Evolutionary conservation across 2,888 invertebrate genomes (phyloP), one percentile per base, ranked within the genome.

Genomic region (Eremobia ochroleuca): DNA sequence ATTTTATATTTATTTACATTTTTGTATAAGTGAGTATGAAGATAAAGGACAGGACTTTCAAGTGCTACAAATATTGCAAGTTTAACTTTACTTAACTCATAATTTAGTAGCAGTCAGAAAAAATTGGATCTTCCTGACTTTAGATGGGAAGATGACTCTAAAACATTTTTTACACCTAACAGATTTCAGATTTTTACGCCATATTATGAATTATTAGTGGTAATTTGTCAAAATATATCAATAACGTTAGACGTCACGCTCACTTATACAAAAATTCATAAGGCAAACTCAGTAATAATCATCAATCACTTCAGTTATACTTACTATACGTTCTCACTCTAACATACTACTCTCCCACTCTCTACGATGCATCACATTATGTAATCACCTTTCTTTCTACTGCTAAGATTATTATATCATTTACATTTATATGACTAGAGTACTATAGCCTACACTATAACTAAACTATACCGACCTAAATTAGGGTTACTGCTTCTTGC

Each of bases 311-410:
- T 85, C 77, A 73, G 77, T 85, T 77, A 79, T 67, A 73, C 73
- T 83, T 49, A 62, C 79, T 86, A 79, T 66, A 59, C 55, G 69
- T 71, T 79, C 86, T 89, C 84, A 83, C 85, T 87, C 83, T 86
- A 89, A 83, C 77, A 82, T 87, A 82, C 81, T 87, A 83, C 84
- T 88, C 87, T 70, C 40, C 72, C 83, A 77, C 83, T 83, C 84
- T 21, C 85, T 90, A 85, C 92, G 94, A 94, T 89, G 92, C 95
- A 95, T 95, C 94, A 95, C 94, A 94, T 93, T 86, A 90, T 91
- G 88, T 91, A 92, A 94, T 94, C 94, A 94, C 94, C 91, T 91
- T 92, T 90, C 87, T 89, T 89, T 90, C 95, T 95, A 95, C 93
- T 86, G 73, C 93, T 94, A 94, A 88, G 88, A 86, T 90, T 92